Evolutionary conservation across 2,113 vertebrate genomes (phyloP), one percentile per base, ranked within the genome.

Genomic region (Choloepus hoffmanni): DNA sequence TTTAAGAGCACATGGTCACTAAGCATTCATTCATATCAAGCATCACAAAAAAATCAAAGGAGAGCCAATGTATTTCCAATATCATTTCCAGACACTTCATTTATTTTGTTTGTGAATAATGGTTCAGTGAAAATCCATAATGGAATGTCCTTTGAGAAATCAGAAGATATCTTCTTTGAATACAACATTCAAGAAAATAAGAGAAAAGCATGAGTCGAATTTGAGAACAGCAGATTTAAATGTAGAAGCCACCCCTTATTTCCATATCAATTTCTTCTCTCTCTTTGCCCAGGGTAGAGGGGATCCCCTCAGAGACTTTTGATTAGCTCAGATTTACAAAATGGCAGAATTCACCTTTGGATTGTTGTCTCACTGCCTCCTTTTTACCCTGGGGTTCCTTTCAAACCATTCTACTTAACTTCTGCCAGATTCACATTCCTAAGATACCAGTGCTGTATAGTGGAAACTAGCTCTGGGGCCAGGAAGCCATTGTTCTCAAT

Each of bases 371-470:
- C n/a, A 30, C 33, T 0, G 11, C 8, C 43, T 50, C 28, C 15
- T 63, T 23, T 5, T 23, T 19, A 67, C 4, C 8, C 84, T 26
- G 18, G 7, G 7, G 24, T 28, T 83, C 68, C 85, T n/a, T 79
- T 72, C 72, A 65, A 85, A 14, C 72, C 79, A 76, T 60, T 85
- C 85, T 28, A n/a, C 28, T 50, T 63, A 23, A 53, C 58, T 74
- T 26, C 72, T 55, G 55, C 85, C 92, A 91, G 79, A 55, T 45
- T 68, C 45, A 73, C 91, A 94, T 83, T 95, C 91, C 73, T 94
- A 24, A 82, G 92, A 94, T 92, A 96, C 65, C 93, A 94, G 45
- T 0, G 16, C 13, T 83, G 14, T 60, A 23, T 0, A 73, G 40
- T 78, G 43, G 62, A 83, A 83, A 92, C 78, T 24, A 58, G n/a